Evolutionary conservation across 2,888 invertebrate genomes (phyloP), one percentile per base, ranked within the genome.

Genomic region (Drosophila formosana): DNA sequence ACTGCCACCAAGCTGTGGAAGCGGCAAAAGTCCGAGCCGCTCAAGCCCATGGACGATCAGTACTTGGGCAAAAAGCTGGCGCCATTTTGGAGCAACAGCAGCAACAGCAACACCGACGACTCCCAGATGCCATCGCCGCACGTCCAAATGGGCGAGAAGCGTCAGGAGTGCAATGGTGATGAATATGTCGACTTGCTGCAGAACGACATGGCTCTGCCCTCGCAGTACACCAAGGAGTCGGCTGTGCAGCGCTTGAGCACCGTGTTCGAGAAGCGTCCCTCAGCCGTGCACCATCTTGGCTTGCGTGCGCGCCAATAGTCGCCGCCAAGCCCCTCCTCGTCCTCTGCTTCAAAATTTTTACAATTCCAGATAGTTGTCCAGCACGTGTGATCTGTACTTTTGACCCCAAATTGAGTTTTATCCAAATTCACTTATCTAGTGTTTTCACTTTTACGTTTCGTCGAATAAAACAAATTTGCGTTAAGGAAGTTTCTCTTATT

Each of bases 191-290:
- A 53, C 0, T 32, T 8, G 5, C 1, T 47, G 1, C 55, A 32
- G 7, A 37, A 51, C 5, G 30, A 60, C 2, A 51, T 75, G 2
- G 6, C 0, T 3, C 62, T 76, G 76, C 77, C 80, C 0, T 0
- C 3, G 0, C 23, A 57, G 2, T 78, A 81, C 11, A 52, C 32
- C 32, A 72, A 72, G n/a, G 32, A 71, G 23, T 80, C 80, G 26
- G 83, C 80, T 0, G 32, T 66, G 7, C 83, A 75, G 8, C 66
- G 70, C 23, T 11, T 77, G 25, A 58, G 56, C 4, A 30, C 46
- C 9, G 9, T 25, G 3, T 6, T 23, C 0, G 52, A 66, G 0
- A 61, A 55, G 28, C 79, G 66, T 0, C 9, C 3, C 53, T 45
- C 46, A n/a, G 32, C 34, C 18, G 8, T 37, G 23, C 26, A 56